A percentile compares a stretch with the other conserved stretches of the same genome.
phyloP scores from a whole-genome alignment of 2,113 vertebrate genomes.

The Lophotis ruficrista region DNA sequence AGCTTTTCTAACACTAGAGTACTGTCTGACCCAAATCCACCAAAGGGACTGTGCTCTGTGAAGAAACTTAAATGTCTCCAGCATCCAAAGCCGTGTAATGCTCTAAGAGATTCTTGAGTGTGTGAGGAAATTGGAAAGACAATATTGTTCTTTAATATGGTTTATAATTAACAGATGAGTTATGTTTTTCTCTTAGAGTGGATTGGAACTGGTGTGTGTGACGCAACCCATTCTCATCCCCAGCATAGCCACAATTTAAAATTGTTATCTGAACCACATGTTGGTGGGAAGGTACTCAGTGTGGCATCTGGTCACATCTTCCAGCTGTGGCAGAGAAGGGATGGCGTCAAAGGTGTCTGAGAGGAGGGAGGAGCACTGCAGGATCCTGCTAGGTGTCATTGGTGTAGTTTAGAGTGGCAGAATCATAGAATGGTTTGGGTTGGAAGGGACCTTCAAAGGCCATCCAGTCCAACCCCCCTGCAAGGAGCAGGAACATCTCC shows the following conservation, averaged over 20 bases:
- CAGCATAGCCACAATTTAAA: fast-evolving
- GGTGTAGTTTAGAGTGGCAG: not conserved
- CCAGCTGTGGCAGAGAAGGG: not conserved
- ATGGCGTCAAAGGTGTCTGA: not conserved
- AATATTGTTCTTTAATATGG: not conserved
- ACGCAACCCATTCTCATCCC: not conserved
- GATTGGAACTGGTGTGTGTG: not conserved
- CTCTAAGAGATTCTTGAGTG: not conserved
- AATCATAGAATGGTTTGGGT: too few relatives aligned
- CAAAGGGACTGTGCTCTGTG: not conserved
- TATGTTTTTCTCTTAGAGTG: not conserved
- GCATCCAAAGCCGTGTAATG: fast-evolving
- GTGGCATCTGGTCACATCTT: not conserved
- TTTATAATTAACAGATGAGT: not conserved
- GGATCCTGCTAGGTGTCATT: not conserved
- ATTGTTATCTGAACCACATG: fast-evolving
- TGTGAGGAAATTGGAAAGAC: not conserved
- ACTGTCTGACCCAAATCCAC: not conserved
- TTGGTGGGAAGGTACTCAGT: not conserved
- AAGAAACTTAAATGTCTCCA: not conserved
- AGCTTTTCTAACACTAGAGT: not conserved
- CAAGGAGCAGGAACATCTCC: too few relatives aligned
- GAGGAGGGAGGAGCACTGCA: not conserved
- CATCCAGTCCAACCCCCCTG: too few relatives aligned
- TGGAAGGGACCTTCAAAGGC: too few relatives aligned